These are phyloP conservation scores for Oceanodroma tethys DNA, from an alignment of 2,113 vertebrate genomes.

Conservation along the genomic window DNA sequence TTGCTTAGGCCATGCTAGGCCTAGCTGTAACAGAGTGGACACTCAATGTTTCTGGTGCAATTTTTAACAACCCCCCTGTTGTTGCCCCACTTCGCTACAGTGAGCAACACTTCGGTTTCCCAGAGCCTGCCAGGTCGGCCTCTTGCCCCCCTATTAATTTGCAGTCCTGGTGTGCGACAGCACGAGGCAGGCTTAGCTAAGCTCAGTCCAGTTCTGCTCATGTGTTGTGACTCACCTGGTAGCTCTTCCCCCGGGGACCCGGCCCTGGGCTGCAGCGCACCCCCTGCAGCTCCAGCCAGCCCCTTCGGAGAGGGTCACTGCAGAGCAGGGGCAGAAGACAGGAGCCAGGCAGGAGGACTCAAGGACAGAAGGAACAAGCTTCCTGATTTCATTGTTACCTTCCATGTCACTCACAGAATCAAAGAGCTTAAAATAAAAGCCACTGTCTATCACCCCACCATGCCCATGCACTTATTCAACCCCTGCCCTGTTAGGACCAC, in stretches of 20 bases:
- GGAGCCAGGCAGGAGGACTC: accelerated
- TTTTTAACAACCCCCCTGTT: not conserved
- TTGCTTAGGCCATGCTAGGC: accelerated
- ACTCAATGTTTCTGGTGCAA: not conserved
- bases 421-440: not conserved
- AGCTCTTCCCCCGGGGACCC: accelerated
- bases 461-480: accelerated
- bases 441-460: not conserved
- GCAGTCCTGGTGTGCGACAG: not conserved
- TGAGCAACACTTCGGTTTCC: not conserved
- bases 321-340: not conserved
- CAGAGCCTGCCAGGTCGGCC: not conserved
- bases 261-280: not conserved
- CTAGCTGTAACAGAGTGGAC: not conserved
- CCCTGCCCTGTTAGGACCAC: not conserved
- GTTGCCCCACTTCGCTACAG: not conserved
- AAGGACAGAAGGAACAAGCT: not conserved
- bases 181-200: not conserved
- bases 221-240: not conserved
- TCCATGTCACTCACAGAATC: accelerated
- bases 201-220: not conserved
- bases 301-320: not conserved
- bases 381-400: not conserved
- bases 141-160: not conserved
- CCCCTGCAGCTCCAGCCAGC: not conserved